These are phyloP conservation scores for Mallotus villosus DNA, from an alignment of 2,797 vertebrate genomes.

Conservation along the genomic window DNA sequence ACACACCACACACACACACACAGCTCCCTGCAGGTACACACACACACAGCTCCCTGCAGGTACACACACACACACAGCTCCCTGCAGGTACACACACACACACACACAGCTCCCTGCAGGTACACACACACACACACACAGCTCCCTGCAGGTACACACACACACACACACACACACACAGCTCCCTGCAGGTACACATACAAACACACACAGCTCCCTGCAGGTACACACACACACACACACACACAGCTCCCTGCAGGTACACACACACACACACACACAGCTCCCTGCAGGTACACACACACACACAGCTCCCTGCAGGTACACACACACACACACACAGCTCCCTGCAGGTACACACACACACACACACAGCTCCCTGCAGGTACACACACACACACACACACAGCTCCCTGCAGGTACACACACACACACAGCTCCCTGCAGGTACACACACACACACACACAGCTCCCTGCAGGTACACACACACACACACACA, in stretches of 20 bases:
- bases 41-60: no score
- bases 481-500: neutral
- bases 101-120: no score
- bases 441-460: no score
- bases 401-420: neutral
- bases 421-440: no score
- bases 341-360: no score
- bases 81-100: no score
- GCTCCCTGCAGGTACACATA: slow-evolving; percentile 67
- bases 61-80: neutral
- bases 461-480: neutral
- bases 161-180: slow-evolving; percentile 41
- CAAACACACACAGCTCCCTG: no score
- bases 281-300: neutral
- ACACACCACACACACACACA: no score
- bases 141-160: no score
- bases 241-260: slow-evolving; percentile 53
- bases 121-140: no score
- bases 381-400: neutral
- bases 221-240: neutral
- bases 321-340: no score
- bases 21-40: no score
- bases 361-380: neutral
- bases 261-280: neutral
- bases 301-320: neutral